phyloP scores from a whole-genome alignment of 2,113 vertebrate genomes.

The Nibea albiflora region DNA sequence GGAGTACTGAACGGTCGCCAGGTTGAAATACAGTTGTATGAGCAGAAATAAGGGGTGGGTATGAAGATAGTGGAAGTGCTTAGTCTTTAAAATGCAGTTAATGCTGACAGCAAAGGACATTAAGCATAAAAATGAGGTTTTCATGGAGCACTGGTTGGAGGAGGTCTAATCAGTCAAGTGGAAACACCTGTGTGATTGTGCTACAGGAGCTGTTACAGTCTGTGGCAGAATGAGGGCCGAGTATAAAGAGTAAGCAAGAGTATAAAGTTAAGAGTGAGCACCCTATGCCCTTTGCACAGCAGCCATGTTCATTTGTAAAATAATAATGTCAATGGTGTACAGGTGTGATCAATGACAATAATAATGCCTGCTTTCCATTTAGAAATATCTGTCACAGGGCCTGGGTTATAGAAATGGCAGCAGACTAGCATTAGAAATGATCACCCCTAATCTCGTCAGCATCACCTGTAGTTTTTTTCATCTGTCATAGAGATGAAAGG shows the following conservation, averaged over 20 bases:
- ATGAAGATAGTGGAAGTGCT: background rate
- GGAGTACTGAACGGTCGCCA: too few relatives aligned
- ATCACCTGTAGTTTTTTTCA: too few relatives aligned
- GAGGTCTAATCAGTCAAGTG: background rate
- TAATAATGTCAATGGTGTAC: too few relatives aligned
- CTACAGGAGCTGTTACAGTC: background rate
- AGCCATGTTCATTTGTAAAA: too few relatives aligned
- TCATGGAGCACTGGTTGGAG: background rate
- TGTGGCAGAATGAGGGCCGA: background rate
- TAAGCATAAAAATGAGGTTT: background rate
- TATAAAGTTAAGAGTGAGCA: background rate
- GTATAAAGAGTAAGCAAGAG: background rate
- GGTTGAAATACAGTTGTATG: background rate
- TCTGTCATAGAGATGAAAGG: too few relatives aligned
- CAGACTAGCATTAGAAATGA: too few relatives aligned
- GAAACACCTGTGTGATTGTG: background rate
- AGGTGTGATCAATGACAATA: too few relatives aligned
- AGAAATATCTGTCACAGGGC: too few relatives aligned
- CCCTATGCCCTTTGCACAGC: background rate
- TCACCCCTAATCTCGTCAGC: too few relatives aligned
- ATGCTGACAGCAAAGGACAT: background rate
- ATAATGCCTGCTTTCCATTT: too few relatives aligned
- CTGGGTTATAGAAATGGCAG: too few relatives aligned
- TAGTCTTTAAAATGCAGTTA: background rate
- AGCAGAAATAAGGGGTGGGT: background rate